These are phyloP conservation scores for Selene dorsalis DNA, from an alignment of 2,797 vertebrate species.

Conservation along the genomic window DNA sequence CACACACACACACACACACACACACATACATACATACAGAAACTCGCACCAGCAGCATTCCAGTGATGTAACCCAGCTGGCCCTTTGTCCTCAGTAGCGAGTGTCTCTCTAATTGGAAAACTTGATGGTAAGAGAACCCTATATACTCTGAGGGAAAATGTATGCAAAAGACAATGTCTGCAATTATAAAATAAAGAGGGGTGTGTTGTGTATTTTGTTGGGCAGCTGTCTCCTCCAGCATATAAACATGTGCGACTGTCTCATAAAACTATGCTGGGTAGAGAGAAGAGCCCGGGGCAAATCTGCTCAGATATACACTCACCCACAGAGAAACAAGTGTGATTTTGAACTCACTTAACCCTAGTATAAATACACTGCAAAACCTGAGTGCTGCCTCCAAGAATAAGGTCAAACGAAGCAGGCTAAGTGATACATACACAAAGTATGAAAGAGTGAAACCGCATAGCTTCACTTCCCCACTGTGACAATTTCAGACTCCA, in stretches of 20 bases:
- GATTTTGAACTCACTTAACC: conserved; percentile 8
- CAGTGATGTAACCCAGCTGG: conserved; percentile 83
- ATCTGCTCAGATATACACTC: conserved; percentile 3
- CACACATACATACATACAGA: conserved; percentile 22
- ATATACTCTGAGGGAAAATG: conserved; percentile 7
- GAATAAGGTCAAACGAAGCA: background rate
- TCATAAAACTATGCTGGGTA: background rate
- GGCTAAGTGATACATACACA: background rate
- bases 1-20: no score
- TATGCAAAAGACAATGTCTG: conserved; percentile 18
- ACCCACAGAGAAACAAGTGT: background rate
- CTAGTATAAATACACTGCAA: background rate
- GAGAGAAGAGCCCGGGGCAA: background rate
- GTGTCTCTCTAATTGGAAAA: conserved; percentile 67
- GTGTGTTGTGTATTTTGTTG: conserved; percentile 9
- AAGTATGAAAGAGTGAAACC: background rate
- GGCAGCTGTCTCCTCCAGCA: background rate
- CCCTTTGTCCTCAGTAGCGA: conserved; percentile 72
- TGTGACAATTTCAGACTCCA: background rate
- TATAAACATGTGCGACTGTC: conserved; percentile 10
- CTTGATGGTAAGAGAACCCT: conserved; percentile 56
- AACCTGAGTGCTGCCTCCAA: background rate
- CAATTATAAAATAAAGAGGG: conserved; percentile 12
- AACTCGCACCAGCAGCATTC: conserved; percentile 77
- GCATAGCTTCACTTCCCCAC: background rate